Base-by-base conservation (phyloP, 2,113 vertebrate genomes). In the Hemiprocne comata region DNA sequence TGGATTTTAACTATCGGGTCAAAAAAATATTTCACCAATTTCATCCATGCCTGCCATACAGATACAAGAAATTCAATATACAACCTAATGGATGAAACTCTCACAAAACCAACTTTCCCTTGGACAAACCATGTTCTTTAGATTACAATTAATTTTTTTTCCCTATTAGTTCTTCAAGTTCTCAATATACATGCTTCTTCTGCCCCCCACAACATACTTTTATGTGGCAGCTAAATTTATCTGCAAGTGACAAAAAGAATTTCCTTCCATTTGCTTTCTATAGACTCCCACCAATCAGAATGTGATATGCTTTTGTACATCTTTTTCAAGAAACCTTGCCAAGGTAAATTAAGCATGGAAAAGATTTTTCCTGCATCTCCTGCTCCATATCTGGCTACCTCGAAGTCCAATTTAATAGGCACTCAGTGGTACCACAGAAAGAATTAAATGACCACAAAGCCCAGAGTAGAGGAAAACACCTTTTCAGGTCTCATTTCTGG, bases 341-440 rank as follows among this genome's bases (percentile, higher is more conserved):
- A 38, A 87, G 85, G 78, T 29, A 97, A 81, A 97, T 97, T 77
- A 97, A 97, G 87, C 61, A 79, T 92, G 78, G 94, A 97, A 83
- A 76, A 91, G 40, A 85, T 71, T 96, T 95, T 95, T 76, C 36
- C 40, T 81, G 28, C 90, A 81, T 91, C 90, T 96, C 72, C 83
- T 80, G 64, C 74, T 83, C 75, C 89, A 50, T 78, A 89, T 93
- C 94, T 69, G 61, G 81, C 54, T 81, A 85, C 77, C 89, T 72
- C 95, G 69, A 97, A 93, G 71, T 96, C 78, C 69, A 96, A 72
- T 94, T 97, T 95, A 96, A 97, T 7, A 89, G 94, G 51, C 21
- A 66, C 60, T 90, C 78, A 65, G 38, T 11, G 93, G 76, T 65
- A 77, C 38, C 51, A 77, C 10, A 81, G 62, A n/a, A 94, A 94